Base-by-base conservation (phyloP, 2,888 invertebrate species). In the Helicoverpa assulta region DNA sequence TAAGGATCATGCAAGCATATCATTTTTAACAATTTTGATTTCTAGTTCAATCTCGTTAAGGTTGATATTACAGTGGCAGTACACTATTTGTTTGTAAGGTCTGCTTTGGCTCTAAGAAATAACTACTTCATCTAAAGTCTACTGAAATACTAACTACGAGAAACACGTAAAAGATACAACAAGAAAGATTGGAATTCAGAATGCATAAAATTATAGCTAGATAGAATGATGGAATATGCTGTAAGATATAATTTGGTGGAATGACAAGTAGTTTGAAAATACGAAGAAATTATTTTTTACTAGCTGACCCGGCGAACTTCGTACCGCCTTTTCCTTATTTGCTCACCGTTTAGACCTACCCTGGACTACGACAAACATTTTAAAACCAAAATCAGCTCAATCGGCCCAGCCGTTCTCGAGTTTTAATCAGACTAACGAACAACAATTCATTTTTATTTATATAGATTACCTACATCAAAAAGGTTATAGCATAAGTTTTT, bases 61-160 rank as follows among this genome's bases (percentile, higher is more conserved):
- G 47, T n/a, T n/a, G n/a, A 47, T n/a, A 47, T 47, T 47, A n/a
- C 47, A n/a, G 4, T 47, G 43, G 16, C 43, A 47, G n/a, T 47
- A 12, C 6, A 47, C 4, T 47, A 0, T 10, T 6, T n/a, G n/a
- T 47, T 47, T n/a, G 6, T n/a, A 16, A 47, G 47, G n/a, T 47
- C 47, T 47, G 47, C 47, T 0, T n/a, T 47, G 16, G 47, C 16
- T 47, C 16, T 47, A 16, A n/a, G n/a, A 47, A 47, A 47, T 47
- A 47, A 47, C 47, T 47, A 47, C 47, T 47, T 47, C 47, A 47
- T 3, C 10, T 21, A 43, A n/a, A 19, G 51, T 37, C 37, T 64
- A 29, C 47, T 50, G 50, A 50, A 50, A 33, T n/a, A 18, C n/a
- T 19, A 54, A 67, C 14, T 53, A 67, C 47, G 37, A 14, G 47